Evolutionary conservation across 2,888 invertebrate species (phyloP).

Genomic region (Spilosoma lubricipeda): DNA sequence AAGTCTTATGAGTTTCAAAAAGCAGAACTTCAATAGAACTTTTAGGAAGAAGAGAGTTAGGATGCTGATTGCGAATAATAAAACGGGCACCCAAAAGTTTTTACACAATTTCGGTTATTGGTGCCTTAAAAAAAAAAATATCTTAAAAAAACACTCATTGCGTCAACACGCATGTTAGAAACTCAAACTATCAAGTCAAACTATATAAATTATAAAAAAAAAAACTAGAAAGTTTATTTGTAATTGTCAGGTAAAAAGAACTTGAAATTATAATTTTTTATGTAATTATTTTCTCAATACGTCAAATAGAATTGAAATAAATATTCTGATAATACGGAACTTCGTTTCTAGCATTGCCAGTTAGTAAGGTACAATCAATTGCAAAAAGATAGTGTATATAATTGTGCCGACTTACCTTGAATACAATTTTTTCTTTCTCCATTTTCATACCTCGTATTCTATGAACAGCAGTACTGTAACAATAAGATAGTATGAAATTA

Average conservation of each 20-base stretch:
- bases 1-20: background rate
- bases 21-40: background rate
- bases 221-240: background rate
- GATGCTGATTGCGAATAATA: background rate
- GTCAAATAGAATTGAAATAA: too few species aligned
- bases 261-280: too few species aligned
- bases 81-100: background rate
- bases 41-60: background rate
- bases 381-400: background rate
- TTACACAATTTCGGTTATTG: background rate
- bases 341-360: too few species aligned
- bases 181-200: too few species aligned
- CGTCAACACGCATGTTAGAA: too few species aligned
- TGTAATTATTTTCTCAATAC: too few species aligned
- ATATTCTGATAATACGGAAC: too few species aligned
- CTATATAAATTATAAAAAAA: too few species aligned
- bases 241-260: too few species aligned
- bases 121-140: background rate
- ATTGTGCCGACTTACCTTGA: constrained; percentile 71
- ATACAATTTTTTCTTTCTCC: constrained; percentile 81
- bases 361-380: background rate
- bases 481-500: constrained; percentile 11
- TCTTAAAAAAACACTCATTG: background rate
- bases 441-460: constrained; percentile 52
- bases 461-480: constrained; percentile 45